Percentiles rank a stretch among this genome's conserved stretches.
Evolutionary conservation across 2,797 vertebrate species (phyloP).

Genomic region (Acanthurus tractus): DNA sequence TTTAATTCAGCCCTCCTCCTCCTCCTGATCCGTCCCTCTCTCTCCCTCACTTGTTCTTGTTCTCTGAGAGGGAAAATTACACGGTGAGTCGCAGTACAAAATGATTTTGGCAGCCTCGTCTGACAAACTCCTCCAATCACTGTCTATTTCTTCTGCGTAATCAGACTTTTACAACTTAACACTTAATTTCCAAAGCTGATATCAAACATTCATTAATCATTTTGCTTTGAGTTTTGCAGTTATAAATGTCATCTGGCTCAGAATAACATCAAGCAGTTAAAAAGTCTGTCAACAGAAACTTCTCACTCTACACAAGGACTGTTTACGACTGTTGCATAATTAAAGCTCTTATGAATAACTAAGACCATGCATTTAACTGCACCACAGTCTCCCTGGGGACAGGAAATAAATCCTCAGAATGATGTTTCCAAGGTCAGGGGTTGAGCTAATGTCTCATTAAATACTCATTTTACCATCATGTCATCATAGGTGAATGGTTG

Average conservation of each 20-base stretch:
- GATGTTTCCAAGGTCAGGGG: constrained; percentile 67
- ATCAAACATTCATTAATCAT: constrained; percentile 47
- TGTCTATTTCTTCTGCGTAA: constrained; percentile 23
- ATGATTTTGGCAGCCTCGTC: constrained; percentile 48
- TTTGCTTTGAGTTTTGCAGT: constrained; percentile 18
- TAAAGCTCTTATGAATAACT: constrained; percentile 75
- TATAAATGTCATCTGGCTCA: constrained; percentile 13
- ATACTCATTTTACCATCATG: constrained; percentile 52
- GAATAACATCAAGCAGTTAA: constrained; percentile 22
- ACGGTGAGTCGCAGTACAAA: constrained; percentile 35
- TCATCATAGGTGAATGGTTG: constrained; percentile 31
- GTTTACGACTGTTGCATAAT: constrained; percentile 73
- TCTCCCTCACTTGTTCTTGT: constrained; percentile 17
- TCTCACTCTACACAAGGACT: constrained; percentile 32
- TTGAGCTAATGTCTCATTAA: constrained; percentile 65
- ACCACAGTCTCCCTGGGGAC: constrained; percentile 24
- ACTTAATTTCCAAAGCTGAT: constrained; percentile 54
- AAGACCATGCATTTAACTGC: constrained; percentile 45
- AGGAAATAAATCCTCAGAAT: constrained; percentile 63
- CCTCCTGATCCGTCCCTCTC: neutral
- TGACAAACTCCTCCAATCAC: constrained; percentile 51
- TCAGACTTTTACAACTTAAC: constrained; percentile 57
- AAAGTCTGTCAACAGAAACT: constrained; percentile 2
- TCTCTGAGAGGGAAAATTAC: constrained; percentile 58
- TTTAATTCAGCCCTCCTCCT: constrained; percentile 49